These are phyloP conservation scores for Chaetodon auriga DNA, from an alignment of 2,113 vertebrate genomes.

Conservation along the genomic window DNA sequence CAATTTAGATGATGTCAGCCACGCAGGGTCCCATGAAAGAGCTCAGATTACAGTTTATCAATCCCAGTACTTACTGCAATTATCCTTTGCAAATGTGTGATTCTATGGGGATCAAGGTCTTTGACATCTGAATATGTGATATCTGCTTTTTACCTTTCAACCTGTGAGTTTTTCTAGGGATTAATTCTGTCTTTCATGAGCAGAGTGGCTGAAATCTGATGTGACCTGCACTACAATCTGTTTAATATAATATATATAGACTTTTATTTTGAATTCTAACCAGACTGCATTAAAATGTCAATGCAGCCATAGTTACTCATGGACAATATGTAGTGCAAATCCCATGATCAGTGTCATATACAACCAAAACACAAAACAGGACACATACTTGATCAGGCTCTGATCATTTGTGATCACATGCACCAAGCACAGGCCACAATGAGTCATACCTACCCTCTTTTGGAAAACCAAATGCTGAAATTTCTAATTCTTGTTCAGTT, in stretches of 20 bases:
- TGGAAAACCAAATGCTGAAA: slow-evolving; percentile 7
- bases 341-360: slow-evolving; percentile 42
- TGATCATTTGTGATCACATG: slow-evolving; percentile 56
- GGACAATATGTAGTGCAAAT: slow-evolving; percentile 64
- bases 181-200: slow-evolving; percentile 12
- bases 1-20: slow-evolving; percentile 55
- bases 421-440: slow-evolving; percentile 64
- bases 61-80: background rate
- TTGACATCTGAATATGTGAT: background rate
- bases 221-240: slow-evolving; percentile 73
- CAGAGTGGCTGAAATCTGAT: slow-evolving; percentile 64
- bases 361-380: slow-evolving; percentile 35
- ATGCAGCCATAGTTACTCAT: background rate
- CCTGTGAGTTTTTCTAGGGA: background rate
- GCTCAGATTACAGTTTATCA: too few species aligned
- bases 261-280: background rate
- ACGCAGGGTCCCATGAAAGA: slow-evolving; percentile 50
- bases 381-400: slow-evolving; percentile 40
- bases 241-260: background rate
- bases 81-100: background rate
- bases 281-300: slow-evolving; percentile 22
- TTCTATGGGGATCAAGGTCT: background rate
- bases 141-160: slow-evolving; percentile 6
- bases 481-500: background rate
- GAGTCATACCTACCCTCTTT: background rate